A percentile compares a stretch with the other conserved stretches of the same genome.
These are phyloP conservation scores for Melanotaenia nigrans DNA, from an alignment of 2,797 vertebrate genomes.

Conservation along the genomic window DNA sequence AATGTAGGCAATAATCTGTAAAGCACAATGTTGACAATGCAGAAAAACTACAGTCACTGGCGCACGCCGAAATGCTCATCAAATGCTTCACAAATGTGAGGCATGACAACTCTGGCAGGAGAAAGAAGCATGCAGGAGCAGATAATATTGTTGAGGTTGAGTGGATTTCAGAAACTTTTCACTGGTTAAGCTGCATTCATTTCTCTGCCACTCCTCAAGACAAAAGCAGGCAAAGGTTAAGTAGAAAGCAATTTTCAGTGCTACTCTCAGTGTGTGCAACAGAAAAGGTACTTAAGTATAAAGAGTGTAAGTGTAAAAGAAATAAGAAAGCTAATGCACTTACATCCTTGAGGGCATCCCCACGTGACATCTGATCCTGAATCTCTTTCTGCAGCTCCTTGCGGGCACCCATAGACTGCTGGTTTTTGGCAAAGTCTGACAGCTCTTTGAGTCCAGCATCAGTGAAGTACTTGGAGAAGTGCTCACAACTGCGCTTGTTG, in stretches of 20 bases:
- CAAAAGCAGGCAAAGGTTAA: conserved; percentile 39
- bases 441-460: conserved; percentile 92
- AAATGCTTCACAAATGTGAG: conserved; percentile 17
- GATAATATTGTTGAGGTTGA: conserved; percentile 43
- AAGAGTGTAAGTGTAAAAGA: not conserved
- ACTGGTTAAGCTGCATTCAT: conserved; percentile 35
- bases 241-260: conserved; percentile 30
- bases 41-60: not conserved
- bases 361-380: conserved; percentile 91
- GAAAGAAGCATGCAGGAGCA: conserved; percentile 13
- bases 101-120: conserved; percentile 14
- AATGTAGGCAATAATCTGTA: conserved; percentile 89
- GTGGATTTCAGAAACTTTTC: conserved; percentile 43
- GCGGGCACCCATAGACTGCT: conserved; percentile 91
- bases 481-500: conserved; percentile 93
- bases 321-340: conserved; percentile 41
- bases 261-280: conserved; percentile 1
- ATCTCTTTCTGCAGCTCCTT: conserved; percentile 94
- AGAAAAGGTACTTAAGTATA: not conserved
- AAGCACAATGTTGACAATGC: conserved; percentile 20
- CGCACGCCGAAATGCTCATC: conserved; percentile 25
- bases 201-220: conserved; percentile 26
- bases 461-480: conserved; percentile 94
- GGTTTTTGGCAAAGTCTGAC: conserved; percentile 91
- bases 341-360: conserved; percentile 92